These are phyloP conservation scores for Oligia strigilis DNA, from an alignment of 2,888 invertebrate species.

Conservation along the genomic window DNA sequence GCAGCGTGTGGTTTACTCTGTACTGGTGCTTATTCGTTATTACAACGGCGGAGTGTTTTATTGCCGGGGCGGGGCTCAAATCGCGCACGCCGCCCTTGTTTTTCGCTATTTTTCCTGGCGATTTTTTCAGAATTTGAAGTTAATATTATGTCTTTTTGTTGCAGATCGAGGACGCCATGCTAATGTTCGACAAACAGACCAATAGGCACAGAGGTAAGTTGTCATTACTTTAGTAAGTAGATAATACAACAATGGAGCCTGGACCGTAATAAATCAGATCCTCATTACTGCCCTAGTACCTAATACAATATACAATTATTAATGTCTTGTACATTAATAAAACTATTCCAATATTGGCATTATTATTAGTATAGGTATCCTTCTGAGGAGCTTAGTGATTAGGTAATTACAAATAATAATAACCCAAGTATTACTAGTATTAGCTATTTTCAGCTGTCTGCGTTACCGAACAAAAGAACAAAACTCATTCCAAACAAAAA, in stretches of 20 bases:
- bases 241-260: constrained; percentile 48
- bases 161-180: constrained; percentile 99
- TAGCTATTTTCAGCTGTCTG: constrained; percentile 26
- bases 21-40: constrained; percentile 90
- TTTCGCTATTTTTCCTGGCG: constrained; percentile 83
- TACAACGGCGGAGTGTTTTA: constrained; percentile 90
- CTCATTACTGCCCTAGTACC: constrained; percentile 58
- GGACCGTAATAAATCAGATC: constrained; percentile 64
- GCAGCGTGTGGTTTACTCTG: constrained; percentile 90
- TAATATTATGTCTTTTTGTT: constrained; percentile 90
- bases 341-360: constrained; percentile 62
- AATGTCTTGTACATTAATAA: constrained; percentile 62
- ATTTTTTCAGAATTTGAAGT: constrained; percentile 83
- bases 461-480: constrained; percentile 22
- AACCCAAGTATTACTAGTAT: constrained; percentile 12
- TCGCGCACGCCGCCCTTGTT: constrained; percentile 87
- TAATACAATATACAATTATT: constrained; percentile 58
- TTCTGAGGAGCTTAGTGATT: constrained; percentile 48
- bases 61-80: constrained; percentile 88
- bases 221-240: constrained; percentile 54
- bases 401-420: constrained; percentile 44
- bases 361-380: constrained; percentile 58
- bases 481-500: constrained; percentile 42
- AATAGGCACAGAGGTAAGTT: constrained; percentile 99
- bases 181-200: constrained; percentile 99